Conservation (phyloP, 1,140 invertebrate genomes). For the Nixonia krombeini region DNA sequence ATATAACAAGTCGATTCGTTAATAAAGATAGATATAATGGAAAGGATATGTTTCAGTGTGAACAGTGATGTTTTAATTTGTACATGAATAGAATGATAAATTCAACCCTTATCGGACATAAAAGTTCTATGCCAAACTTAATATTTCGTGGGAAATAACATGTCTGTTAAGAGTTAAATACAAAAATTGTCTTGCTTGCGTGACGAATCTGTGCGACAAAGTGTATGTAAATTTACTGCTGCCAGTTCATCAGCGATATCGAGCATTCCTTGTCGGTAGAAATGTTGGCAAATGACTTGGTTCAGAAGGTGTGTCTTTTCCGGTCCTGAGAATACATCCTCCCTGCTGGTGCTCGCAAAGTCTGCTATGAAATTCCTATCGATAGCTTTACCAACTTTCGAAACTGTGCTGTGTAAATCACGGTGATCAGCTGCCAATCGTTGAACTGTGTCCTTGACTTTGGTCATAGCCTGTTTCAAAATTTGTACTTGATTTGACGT, state of each 20-base stretch:
- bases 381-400: slow-evolving; percentile 96
- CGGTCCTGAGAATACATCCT: slow-evolving; percentile 86
- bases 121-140: too few relatives aligned
- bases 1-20: too few relatives aligned
- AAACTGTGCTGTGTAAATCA: slow-evolving; percentile 90
- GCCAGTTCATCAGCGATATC: slow-evolving; percentile 90
- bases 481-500: slow-evolving; percentile 78
- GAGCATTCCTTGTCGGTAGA: slow-evolving; percentile 92
- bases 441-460: slow-evolving; percentile 82
- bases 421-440: slow-evolving; percentile 84
- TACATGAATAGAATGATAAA: too few relatives aligned
- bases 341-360: slow-evolving; percentile 89
- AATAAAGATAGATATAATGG: too few relatives aligned
- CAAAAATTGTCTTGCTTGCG: too few relatives aligned
- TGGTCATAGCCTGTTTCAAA: slow-evolving; percentile 78
- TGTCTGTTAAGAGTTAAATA: too few relatives aligned
- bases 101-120: too few relatives aligned
- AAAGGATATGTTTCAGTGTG: too few relatives aligned
- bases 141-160: too few relatives aligned
- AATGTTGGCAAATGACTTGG: slow-evolving; percentile 97
- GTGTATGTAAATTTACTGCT: slow-evolving; percentile 61
- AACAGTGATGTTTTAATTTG: too few relatives aligned
- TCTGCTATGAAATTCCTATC: slow-evolving; percentile 95
- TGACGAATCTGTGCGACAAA: too few relatives aligned
- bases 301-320: slow-evolving; percentile 88